Conservation (phyloP, 2,113 vertebrate genomes). For the Xerus inauris region DNA sequence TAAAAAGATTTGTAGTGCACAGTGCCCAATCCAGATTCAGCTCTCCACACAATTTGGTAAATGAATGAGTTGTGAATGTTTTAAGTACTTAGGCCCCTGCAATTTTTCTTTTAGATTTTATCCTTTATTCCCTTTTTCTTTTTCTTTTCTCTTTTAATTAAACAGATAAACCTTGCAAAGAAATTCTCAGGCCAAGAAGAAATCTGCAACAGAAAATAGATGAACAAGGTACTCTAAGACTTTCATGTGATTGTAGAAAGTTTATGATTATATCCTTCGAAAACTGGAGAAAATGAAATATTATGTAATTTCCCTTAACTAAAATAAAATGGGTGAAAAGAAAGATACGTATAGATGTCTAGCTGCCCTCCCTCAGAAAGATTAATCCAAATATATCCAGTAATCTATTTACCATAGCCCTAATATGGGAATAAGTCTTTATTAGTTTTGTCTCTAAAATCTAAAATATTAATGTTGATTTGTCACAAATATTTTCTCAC, state of each 20-base stretch:
- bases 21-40: not conserved
- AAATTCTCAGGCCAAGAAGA: slow-evolving; percentile 84
- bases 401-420: not conserved
- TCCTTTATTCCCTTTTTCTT: not conserved
- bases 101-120: not conserved
- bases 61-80: not conserved
- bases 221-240: slow-evolving; percentile 77
- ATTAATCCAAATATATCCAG: not conserved
- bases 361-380: not conserved
- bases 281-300: not conserved
- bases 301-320: not conserved
- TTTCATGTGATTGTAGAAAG: not conserved
- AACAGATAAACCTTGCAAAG: slow-evolving; percentile 84
- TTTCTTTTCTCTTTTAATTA: not conserved
- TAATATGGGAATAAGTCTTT: not conserved
- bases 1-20: not conserved
- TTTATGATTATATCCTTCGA: not conserved
- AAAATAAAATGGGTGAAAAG: not conserved
- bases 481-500: slow-evolving; percentile 10
- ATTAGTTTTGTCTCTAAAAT: slow-evolving; percentile 47
- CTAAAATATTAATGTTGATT: slow-evolving; percentile 29
- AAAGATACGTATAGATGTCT: not conserved
- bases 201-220: slow-evolving; percentile 69
- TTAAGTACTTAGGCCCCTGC: not conserved
- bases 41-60: not conserved